Conservation (phyloP, 23 tunicate species). For the Aplidium turbinatum region DNA sequence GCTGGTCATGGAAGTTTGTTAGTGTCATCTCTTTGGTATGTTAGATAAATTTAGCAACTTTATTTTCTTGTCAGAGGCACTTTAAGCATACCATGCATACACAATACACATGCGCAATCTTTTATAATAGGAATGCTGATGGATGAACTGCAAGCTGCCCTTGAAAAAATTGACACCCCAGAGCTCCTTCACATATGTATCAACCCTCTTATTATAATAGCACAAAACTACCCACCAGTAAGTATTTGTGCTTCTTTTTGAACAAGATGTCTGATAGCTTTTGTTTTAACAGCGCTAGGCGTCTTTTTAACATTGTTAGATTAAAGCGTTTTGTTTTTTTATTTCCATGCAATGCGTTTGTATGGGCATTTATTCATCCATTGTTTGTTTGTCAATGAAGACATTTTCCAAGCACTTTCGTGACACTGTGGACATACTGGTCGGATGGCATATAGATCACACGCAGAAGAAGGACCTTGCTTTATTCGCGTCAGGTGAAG, state of each 20-base stretch:
- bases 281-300: neutral
- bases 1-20: too few species aligned
- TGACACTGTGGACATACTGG: constrained; percentile 91
- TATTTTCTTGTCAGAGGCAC: too few species aligned
- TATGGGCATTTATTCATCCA: neutral
- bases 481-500: constrained; percentile 73
- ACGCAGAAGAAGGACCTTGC: constrained; percentile 67
- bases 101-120: too few species aligned
- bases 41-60: too few species aligned
- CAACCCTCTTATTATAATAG: constrained; percentile 68
- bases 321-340: neutral
- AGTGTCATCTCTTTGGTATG: too few species aligned
- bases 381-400: constrained; percentile 27
- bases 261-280: neutral
- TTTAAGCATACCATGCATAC: too few species aligned
- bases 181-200: constrained; percentile 69
- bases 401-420: constrained; percentile 83
- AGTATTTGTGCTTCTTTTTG: neutral
- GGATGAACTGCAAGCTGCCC: constrained; percentile 71
- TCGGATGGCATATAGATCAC: constrained; percentile 97
- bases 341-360: neutral
- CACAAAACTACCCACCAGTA: constrained; percentile 81
- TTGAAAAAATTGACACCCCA: constrained; percentile 78
- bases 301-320: neutral
- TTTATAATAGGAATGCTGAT: constrained; percentile 69